A percentile compares a stretch with the other conserved stretches of the same genome.
These are phyloP conservation scores for Tiliacea aurago DNA, from an alignment of 2,888 invertebrate species.

Conservation along the genomic window DNA sequence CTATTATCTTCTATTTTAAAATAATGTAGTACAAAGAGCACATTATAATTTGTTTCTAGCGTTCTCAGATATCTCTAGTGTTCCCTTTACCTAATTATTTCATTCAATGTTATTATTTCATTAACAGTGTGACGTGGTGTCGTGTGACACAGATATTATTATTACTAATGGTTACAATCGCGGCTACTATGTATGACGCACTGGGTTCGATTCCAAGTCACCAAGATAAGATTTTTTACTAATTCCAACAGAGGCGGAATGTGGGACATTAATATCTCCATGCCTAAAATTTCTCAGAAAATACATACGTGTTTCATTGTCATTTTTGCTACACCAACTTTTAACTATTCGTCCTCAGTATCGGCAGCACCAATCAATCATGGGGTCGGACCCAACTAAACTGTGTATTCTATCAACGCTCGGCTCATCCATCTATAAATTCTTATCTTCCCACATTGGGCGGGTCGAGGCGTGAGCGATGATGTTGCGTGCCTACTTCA, in stretches of 20 bases:
- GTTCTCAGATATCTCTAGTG: constrained; percentile 54
- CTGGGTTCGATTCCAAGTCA: neutral
- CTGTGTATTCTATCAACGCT: constrained; percentile 85
- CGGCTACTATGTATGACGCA: neutral
- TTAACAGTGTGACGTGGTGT: constrained; percentile 20
- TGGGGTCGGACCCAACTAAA: constrained; percentile 76
- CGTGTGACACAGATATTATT: constrained; percentile 9
- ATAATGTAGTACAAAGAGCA: constrained; percentile 78
- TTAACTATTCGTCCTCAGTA: constrained; percentile 76
- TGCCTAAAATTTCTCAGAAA: neutral
- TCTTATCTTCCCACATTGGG: constrained; percentile 83
- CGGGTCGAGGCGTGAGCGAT: constrained; percentile 82
- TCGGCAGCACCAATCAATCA: constrained; percentile 82
- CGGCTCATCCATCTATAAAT: constrained; percentile 85
- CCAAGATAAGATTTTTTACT: neutral
- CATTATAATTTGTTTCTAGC: constrained; percentile 65
- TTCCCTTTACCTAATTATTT: constrained; percentile 61
- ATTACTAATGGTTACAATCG: neutral
- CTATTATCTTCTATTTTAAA: constrained; percentile 71
- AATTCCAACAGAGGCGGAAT: neutral
- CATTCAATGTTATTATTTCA: constrained; percentile 59
- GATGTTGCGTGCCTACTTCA: constrained; percentile 81
- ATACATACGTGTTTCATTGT: neutral
- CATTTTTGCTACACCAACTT: constrained; percentile 53
- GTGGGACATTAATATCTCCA: neutral